Conservation (phyloP, 2,888 invertebrate species). For the Physocephala rufipes region DNA sequence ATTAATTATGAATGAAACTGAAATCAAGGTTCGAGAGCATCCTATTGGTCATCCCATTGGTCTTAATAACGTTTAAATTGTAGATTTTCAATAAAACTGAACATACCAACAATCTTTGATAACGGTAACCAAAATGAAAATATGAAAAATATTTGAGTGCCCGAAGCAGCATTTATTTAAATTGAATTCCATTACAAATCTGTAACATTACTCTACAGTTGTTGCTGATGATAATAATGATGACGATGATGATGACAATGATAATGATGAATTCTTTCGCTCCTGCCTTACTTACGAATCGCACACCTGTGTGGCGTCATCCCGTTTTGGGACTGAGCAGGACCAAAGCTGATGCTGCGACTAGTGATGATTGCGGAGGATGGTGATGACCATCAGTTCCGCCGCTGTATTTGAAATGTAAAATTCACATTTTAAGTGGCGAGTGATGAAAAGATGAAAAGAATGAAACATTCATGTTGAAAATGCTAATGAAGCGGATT, state of each 20-base stretch:
- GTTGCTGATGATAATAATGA: too few species aligned
- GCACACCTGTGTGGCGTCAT: not conserved
- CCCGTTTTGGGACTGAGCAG: not conserved
- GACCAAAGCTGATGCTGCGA: not conserved
- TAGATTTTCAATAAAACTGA: too few species aligned
- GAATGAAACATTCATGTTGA: conserved; percentile 19
- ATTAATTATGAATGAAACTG: too few species aligned
- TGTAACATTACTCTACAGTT: conserved; percentile 5
- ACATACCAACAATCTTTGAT: too few species aligned
- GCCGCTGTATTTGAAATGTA: conserved; percentile 6
- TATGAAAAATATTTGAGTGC: too few species aligned
- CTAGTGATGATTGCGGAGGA: not conserved
- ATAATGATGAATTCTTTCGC: not conserved
- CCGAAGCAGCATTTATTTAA: conserved; percentile 2
- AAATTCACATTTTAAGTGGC: conserved; percentile 24
- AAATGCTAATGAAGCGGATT: conserved; percentile 31
- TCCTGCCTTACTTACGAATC: not conserved
- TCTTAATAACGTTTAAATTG: too few species aligned
- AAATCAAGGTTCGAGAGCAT: too few species aligned
- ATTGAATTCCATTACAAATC: conserved; percentile 5
- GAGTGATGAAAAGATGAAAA: conserved; percentile 28
- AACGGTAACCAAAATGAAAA: too few species aligned
- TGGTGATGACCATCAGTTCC: not conserved
- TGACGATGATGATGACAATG: too few species aligned
- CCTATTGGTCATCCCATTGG: too few species aligned